phyloP scores from a whole-genome alignment of 64 coral and sea anemone species.

The Cladopsammia gracilis region DNA sequence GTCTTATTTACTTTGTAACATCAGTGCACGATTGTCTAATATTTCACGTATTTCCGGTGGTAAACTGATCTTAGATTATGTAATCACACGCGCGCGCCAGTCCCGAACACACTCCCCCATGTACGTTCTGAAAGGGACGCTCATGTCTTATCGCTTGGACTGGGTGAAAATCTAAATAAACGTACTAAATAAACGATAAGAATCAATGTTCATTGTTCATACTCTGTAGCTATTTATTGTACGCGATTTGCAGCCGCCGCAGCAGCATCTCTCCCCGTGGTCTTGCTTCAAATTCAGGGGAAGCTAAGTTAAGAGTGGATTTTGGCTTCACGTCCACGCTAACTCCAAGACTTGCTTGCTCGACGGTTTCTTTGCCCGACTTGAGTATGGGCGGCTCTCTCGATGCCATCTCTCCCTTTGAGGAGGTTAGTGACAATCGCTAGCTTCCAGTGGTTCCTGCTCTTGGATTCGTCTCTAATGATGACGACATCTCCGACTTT shows the following conservation, averaged over 20 bases:
- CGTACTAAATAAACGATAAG: too few species aligned
- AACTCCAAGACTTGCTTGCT: background rate
- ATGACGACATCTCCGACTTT: slow-evolving; percentile 34
- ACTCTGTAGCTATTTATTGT: background rate
- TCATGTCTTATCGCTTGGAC: too few species aligned
- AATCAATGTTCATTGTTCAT: background rate
- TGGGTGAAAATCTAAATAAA: too few species aligned
- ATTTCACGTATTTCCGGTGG: too few species aligned
- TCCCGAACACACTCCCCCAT: too few species aligned
- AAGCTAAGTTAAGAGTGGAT: background rate
- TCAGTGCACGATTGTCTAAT: too few species aligned
- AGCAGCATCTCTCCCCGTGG: background rate
- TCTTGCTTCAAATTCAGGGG: background rate
- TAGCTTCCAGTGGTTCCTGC: slow-evolving; percentile 9
- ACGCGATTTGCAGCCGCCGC: background rate
- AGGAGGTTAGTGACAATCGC: background rate
- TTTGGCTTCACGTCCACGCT: background rate
- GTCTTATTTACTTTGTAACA: too few species aligned
- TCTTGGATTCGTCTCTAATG: background rate
- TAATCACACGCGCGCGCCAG: too few species aligned
- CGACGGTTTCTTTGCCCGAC: background rate
- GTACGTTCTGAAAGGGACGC: too few species aligned
- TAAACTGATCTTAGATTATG: too few species aligned
- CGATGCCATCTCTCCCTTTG: background rate
- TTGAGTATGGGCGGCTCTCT: background rate